Evolutionary conservation across 2,113 vertebrate genomes (phyloP).

Genomic region (Phodopus roborovskii): DNA sequence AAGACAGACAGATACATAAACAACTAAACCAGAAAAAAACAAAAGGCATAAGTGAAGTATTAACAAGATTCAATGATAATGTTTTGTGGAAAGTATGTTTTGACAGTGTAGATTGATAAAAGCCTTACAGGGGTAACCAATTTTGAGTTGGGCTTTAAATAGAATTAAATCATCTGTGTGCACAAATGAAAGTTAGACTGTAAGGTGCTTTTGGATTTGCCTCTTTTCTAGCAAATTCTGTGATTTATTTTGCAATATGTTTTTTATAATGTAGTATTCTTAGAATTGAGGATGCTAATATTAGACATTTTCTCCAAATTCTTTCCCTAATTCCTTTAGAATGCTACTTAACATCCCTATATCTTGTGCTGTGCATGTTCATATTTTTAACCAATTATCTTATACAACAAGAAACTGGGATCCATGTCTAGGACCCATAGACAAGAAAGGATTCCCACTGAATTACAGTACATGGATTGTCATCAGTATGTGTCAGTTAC

Average conservation of each 20-base stretch:
- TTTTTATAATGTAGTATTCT: not conserved
- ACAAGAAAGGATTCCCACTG: not conserved
- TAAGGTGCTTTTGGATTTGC: conserved; percentile 11
- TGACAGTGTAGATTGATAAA: conserved; percentile 43
- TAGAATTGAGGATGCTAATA: not conserved
- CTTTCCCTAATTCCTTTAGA: not conserved
- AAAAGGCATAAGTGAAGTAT: conserved; percentile 32
- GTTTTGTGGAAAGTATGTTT: conserved; percentile 40
- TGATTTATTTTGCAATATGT: not conserved
- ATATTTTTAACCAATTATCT: not conserved
- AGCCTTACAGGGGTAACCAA: not conserved
- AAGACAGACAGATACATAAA: conserved; percentile 52
- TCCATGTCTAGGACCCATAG: not conserved
- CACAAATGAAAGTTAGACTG: not conserved
- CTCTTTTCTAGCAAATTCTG: not conserved
- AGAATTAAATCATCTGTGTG: conserved; percentile 41
- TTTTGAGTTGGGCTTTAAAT: conserved; percentile 29
- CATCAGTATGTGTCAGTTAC: not conserved
- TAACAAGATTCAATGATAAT: conserved; percentile 45
- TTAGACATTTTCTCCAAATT: not conserved
- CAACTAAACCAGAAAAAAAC: conserved; percentile 33
- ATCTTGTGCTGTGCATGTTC: not conserved
- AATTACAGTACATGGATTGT: not conserved
- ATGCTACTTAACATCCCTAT: not conserved
- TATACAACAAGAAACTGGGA: not conserved